A percentile compares a stretch with the other conserved stretches of the same genome.
Evolutionary conservation across 2,113 vertebrate species (phyloP).

Genomic region (Labeo catla): DNA sequence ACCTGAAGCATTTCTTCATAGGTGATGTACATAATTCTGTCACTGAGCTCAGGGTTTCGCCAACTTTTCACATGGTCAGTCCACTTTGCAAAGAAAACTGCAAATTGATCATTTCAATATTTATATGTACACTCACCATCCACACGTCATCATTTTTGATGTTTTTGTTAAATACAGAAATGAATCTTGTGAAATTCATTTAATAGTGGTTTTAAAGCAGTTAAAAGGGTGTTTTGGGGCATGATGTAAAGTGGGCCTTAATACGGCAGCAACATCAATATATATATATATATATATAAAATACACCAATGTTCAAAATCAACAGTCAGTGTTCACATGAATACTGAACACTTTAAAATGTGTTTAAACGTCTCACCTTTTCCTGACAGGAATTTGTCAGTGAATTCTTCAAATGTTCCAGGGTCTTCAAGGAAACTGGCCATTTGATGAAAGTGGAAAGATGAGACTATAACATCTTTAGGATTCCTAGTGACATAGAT

Average conservation of each 20-base stretch:
- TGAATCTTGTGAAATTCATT: background rate
- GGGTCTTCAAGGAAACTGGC: too few relatives aligned
- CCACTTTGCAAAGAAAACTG: conserved; percentile 81
- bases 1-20: conserved; percentile 79
- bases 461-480: conserved; percentile 77
- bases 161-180: background rate
- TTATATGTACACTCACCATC: background rate
- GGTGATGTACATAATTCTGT: conserved; percentile 58
- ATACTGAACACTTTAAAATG: too few relatives aligned
- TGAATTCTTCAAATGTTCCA: too few relatives aligned
- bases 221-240: background rate
- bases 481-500: conserved; percentile 79
- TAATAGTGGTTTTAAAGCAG: background rate
- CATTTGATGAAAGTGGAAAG: conserved; percentile 53
- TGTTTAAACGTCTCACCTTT: conserved; percentile 60
- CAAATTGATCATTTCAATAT: background rate
- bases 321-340: too few relatives aligned
- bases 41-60: conserved; percentile 61
- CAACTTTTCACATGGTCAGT: conserved; percentile 79
- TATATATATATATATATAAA: too few relatives aligned
- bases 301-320: too few relatives aligned
- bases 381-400: too few relatives aligned
- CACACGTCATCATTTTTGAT: background rate
- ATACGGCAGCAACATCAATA: too few relatives aligned
- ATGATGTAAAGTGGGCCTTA: too few relatives aligned